These are phyloP conservation scores for Macaca fascicularis DNA, from an alignment of 2,113 vertebrate species.

Conservation along the genomic window DNA sequence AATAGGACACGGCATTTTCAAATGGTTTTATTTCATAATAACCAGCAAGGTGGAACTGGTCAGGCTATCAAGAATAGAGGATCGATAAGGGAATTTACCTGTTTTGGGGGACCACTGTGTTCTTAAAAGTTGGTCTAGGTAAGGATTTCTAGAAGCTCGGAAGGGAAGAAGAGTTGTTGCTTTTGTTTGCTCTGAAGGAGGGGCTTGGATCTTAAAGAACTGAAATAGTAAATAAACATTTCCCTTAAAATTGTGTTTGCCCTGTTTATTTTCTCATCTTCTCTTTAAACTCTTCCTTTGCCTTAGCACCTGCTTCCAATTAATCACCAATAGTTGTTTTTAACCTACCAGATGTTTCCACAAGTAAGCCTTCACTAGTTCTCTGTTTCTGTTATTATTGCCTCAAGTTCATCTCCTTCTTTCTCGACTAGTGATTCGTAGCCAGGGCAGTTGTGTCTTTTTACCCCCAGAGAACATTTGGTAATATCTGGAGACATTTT, in stretches of 20 bases:
- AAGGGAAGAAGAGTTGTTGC: neutral
- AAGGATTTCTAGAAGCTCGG: neutral
- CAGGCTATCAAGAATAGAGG: neutral
- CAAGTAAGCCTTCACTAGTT: neutral
- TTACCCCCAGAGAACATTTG: neutral
- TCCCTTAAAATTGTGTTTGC: neutral
- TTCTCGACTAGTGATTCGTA: neutral
- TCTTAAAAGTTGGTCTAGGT: neutral
- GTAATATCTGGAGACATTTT: neutral
- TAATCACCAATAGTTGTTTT: neutral
- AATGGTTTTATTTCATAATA: neutral
- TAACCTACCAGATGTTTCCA: neutral
- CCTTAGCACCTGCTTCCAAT: neutral
- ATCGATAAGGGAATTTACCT: neutral
- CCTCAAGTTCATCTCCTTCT: neutral
- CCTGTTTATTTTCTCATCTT: neutral
- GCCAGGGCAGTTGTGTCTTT: neutral
- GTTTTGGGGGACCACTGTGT: neutral
- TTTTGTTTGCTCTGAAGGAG: neutral
- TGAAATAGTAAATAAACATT: neutral
- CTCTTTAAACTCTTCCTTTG: neutral
- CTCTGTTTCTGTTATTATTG: neutral
- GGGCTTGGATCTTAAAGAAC: neutral
- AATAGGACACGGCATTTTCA: neutral
- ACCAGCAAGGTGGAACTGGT: neutral